phyloP scores from a whole-genome alignment of 2,888 invertebrate genomes.

The Arenicola marina region DNA sequence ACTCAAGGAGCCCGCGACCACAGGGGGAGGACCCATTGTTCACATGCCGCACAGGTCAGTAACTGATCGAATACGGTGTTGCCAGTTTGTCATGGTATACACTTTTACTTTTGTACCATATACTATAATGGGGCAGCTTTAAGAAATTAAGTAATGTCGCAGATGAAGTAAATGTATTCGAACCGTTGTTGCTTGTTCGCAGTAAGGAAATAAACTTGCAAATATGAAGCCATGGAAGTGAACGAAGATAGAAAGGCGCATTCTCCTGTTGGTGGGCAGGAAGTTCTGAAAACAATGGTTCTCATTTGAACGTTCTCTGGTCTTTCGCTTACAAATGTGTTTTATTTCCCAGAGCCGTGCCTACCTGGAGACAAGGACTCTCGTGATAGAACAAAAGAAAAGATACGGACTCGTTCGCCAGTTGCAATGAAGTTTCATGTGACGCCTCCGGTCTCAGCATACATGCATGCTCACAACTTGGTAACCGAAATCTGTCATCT shows the following conservation, averaged over 20 bases:
- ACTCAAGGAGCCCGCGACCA: conserved; percentile 43
- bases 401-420: no score
- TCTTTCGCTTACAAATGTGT: conserved; percentile 6
- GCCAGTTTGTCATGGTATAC: no score
- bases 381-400: conserved; percentile 13
- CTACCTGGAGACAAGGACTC: conserved; percentile 50
- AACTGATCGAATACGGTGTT: neutral
- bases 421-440: no score
- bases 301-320: neutral
- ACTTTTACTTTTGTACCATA: no score
- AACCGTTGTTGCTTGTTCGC: neutral
- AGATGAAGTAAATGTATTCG: neutral
- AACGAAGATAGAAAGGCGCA: no score
- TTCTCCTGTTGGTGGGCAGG: no score
- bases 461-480: no score
- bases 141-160: no score
- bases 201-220: neutral
- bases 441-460: no score
- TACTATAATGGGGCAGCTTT: no score
- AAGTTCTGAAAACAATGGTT: neutral
- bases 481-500: no score
- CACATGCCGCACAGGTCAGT: conserved; percentile 55
- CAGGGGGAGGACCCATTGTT: conserved; percentile 44
- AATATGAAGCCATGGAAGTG: neutral
- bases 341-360: conserved; percentile 45